Percentiles rank a stretch among this genome's conserved stretches.
Evolutionary conservation across 2,888 invertebrate genomes (phyloP).

Genomic region (Cerceris ruficornis): DNA sequence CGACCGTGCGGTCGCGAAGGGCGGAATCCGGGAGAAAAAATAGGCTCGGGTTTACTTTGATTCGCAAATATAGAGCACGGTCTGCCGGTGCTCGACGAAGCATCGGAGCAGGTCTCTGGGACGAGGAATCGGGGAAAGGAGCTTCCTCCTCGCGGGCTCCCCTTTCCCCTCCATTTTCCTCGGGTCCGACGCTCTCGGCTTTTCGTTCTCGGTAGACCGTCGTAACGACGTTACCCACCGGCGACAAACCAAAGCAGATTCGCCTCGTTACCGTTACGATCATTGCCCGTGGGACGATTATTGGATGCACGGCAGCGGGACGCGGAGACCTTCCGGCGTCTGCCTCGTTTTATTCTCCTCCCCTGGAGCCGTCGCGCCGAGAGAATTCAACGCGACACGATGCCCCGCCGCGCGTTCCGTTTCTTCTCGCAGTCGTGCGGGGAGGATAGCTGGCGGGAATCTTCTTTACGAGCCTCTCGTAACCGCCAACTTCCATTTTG

Average conservation of each 20-base stretch:
- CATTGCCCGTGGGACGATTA: slow-evolving; percentile 55
- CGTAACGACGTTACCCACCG: slow-evolving; percentile 55
- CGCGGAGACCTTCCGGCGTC: not conserved
- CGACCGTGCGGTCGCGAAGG: too few species aligned
- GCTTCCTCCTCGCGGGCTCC: slow-evolving; percentile 20
- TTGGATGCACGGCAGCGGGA: slow-evolving; percentile 37
- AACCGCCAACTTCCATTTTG: too few species aligned
- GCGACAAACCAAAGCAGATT: slow-evolving; percentile 37
- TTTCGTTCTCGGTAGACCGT: slow-evolving; percentile 27
- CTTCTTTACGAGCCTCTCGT: too few species aligned
- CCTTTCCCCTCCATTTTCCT: slow-evolving; percentile 49
- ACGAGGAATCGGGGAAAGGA: too few species aligned
- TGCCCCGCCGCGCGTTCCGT: too few species aligned
- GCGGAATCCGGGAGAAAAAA: too few species aligned
- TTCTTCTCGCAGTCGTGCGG: too few species aligned
- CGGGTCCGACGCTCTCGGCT: slow-evolving; percentile 33
- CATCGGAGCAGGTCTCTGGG: too few species aligned
- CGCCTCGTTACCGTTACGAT: slow-evolving; percentile 60
- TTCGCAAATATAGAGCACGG: too few species aligned
- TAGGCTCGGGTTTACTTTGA: too few species aligned
- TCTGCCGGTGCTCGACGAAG: too few species aligned
- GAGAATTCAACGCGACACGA: not conserved
- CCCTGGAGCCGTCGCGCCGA: not conserved
- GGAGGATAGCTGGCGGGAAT: too few species aligned
- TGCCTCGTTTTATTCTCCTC: slow-evolving; percentile 5